phyloP scores from a whole-genome alignment of 1,140 invertebrate genomes.

The Drosophila jambulina region DNA sequence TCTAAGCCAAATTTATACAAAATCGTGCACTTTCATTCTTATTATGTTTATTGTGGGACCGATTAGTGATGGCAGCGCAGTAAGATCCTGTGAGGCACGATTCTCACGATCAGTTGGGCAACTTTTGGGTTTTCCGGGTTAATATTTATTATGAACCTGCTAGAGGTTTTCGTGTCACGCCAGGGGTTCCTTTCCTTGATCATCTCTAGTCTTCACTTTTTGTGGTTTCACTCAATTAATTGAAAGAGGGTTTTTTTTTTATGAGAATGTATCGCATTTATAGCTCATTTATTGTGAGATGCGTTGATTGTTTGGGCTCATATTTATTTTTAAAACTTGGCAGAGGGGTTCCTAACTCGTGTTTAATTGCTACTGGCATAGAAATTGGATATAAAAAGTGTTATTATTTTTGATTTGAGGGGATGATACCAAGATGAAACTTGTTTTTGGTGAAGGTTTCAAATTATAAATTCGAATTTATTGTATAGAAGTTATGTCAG shows the following conservation, averaged over 20 bases:
- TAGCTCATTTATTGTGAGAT: constrained; percentile 34
- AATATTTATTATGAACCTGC: not conserved
- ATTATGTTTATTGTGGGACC: constrained; percentile 14
- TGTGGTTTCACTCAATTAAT: constrained; percentile 28
- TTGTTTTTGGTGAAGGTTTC: not conserved
- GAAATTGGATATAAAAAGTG: not conserved
- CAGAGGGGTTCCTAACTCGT: constrained; percentile 5
- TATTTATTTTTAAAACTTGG: constrained; percentile 15
- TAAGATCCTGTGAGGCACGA: constrained; percentile 30
- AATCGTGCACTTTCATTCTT: constrained; percentile 36
- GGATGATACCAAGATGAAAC: not conserved
- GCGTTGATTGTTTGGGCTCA: constrained; percentile 7
- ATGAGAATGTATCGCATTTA: constrained; percentile 30
- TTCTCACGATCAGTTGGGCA: constrained; percentile 24
- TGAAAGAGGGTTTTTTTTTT: constrained; percentile 25
- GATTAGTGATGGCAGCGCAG: constrained; percentile 31
- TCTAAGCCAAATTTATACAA: constrained; percentile 40
- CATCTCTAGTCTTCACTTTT: constrained; percentile 24
- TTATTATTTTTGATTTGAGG: not conserved
- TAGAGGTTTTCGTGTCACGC: constrained; percentile 31
- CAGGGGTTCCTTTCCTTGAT: constrained; percentile 9
- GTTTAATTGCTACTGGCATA: constrained; percentile 6
- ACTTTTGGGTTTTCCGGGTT: not conserved
- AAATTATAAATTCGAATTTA: accelerated
- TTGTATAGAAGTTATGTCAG: not conserved